Percentiles rank a stretch among this genome's conserved stretches.
Conservation (phyloP, 2,888 invertebrate genomes). For the Conistra vaccinii region DNA sequence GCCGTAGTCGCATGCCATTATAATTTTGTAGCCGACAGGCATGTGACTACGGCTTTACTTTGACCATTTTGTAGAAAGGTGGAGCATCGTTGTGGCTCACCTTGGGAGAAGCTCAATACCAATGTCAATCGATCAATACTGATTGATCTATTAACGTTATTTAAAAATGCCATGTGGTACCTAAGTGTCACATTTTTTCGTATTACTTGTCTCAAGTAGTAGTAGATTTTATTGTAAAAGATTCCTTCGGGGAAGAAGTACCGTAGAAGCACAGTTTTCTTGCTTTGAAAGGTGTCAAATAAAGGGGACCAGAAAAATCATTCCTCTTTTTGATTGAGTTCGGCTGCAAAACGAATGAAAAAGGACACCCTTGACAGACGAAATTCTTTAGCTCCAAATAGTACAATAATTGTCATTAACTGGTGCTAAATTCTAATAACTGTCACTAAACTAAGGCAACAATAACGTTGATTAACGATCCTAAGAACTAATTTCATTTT, state of each 20-base stretch:
- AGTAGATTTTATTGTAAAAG: background rate
- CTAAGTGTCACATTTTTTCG: background rate
- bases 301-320: background rate
- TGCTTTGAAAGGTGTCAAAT: background rate
- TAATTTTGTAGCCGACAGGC: too few species aligned
- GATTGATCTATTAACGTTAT: too few species aligned
- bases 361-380: background rate
- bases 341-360: background rate
- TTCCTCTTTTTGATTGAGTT: background rate
- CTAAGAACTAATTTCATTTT: slow-evolving; percentile 63
- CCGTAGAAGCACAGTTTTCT: background rate
- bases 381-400: slow-evolving; percentile 3
- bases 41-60: too few species aligned
- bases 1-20: too few species aligned
- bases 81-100: background rate
- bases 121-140: too few species aligned
- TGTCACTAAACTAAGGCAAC: slow-evolving; percentile 51
- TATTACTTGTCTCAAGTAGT: background rate
- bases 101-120: background rate
- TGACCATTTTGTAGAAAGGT: too few species aligned
- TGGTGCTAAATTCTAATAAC: slow-evolving; percentile 50
- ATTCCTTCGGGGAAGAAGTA: background rate
- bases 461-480: slow-evolving; percentile 62
- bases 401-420: slow-evolving; percentile 7
- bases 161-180: too few species aligned